Percentiles rank a stretch among this genome's conserved stretches.
Conservation (phyloP, 2,888 invertebrate genomes). For the Prionchulus punctatus region DNA sequence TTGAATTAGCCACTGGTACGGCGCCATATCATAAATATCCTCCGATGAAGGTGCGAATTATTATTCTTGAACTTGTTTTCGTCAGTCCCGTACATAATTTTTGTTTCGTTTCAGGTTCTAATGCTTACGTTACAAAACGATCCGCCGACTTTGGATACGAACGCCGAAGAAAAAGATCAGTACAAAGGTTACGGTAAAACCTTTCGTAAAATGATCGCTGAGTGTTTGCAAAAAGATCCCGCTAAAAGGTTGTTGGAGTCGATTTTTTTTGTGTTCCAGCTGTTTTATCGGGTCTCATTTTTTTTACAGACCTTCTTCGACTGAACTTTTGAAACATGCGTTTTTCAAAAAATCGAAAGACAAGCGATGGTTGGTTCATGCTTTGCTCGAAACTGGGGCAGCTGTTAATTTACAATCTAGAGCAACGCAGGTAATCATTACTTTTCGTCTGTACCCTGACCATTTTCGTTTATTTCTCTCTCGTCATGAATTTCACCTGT, state of each 20-base stretch:
- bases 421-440: constrained; percentile 9
- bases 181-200: constrained; percentile 94
- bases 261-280: constrained; percentile 5
- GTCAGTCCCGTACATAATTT: constrained; percentile 2
- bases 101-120: constrained; percentile 44
- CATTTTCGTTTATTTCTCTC: background rate
- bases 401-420: constrained; percentile 11
- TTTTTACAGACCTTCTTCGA: constrained; percentile 58
- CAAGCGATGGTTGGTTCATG: constrained; percentile 25
- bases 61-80: background rate
- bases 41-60: constrained; percentile 65
- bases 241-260: constrained; percentile 49
- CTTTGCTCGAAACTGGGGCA: constrained; percentile 22
- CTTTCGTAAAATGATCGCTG: constrained; percentile 85
- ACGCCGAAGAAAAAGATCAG: constrained; percentile 87
- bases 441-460: constrained; percentile 8
- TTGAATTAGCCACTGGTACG: constrained; percentile 93
- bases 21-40: constrained; percentile 98
- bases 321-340: constrained; percentile 82
- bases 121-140: constrained; percentile 97
- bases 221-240: constrained; percentile 89
- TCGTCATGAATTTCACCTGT: background rate
- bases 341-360: constrained; percentile 90
- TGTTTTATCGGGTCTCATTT: background rate
- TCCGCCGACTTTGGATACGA: constrained; percentile 84